Percentiles rank a stretch among this genome's conserved stretches.
These are phyloP conservation scores for Capra hircus DNA, from an alignment of 2,113 vertebrate species.

Conservation along the genomic window DNA sequence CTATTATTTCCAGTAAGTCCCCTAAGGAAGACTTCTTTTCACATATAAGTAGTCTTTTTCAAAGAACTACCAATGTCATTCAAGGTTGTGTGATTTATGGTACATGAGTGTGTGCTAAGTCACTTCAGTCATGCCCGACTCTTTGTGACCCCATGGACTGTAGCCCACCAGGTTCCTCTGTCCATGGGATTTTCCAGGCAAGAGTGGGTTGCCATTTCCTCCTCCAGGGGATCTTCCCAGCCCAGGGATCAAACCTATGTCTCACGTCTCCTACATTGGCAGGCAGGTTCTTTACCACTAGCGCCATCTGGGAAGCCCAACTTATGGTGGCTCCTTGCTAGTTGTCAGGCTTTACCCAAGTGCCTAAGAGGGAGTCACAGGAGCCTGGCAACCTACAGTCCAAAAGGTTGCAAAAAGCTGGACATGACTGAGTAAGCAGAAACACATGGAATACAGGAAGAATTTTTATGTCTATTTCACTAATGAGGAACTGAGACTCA, in stretches of 20 bases:
- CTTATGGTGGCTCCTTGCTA: background rate
- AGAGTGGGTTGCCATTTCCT: background rate
- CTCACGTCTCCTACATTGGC: background rate
- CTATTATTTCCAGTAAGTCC: background rate
- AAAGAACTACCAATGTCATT: background rate
- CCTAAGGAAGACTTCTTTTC: background rate
- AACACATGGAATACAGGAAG: background rate
- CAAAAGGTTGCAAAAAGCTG: background rate
- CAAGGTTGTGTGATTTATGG: background rate
- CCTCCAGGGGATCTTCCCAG: background rate
- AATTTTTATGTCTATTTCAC: background rate
- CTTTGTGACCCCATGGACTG: background rate
- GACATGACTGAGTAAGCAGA: background rate
- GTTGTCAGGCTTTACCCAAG: background rate
- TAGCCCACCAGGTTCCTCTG: background rate
- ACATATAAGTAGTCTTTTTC: background rate
- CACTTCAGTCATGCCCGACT: background rate
- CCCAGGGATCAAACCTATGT: accelerated
- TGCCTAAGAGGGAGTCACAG: background rate
- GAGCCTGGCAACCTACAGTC: background rate
- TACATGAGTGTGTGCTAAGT: background rate
- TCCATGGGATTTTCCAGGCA: background rate
- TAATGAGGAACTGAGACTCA: background rate
- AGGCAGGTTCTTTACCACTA: background rate
- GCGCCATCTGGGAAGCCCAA: background rate